Conservation (phyloP, 2,797 vertebrate genomes). For the Esox masquinongy region DNA sequence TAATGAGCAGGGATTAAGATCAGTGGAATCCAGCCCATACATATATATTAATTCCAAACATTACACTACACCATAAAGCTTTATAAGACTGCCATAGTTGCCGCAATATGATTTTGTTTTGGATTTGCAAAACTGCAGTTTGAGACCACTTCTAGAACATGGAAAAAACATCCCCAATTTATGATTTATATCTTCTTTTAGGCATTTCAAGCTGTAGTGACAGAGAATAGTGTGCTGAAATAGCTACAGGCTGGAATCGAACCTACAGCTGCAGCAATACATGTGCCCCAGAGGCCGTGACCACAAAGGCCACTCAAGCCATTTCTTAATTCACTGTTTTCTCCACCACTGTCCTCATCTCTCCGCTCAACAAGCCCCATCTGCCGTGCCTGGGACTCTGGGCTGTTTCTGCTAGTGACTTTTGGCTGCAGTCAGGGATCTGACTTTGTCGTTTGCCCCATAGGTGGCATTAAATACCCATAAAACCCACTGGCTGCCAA, state of each 20-base stretch:
- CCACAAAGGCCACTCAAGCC: neutral
- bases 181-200: no score
- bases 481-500: neutral
- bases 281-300: no score
- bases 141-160: neutral
- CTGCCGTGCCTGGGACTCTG: neutral
- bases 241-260: no score
- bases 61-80: neutral
- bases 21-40: neutral
- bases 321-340: neutral
- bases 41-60: neutral
- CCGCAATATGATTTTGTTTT: neutral
- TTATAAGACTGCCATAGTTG: neutral
- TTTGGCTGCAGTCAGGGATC: slow-evolving; percentile 2
- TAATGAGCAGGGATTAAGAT: neutral
- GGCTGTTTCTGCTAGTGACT: slow-evolving; percentile 24
- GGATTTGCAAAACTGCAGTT: neutral
- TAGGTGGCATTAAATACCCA: slow-evolving; percentile 3
- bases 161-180: neutral
- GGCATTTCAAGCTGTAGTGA: no score
- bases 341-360: neutral
- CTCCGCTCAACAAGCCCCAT: neutral
- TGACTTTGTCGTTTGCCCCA: slow-evolving; percentile 1
- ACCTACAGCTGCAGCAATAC: no score
- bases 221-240: no score